Base-by-base conservation (phyloP, 2,113 vertebrate genomes). In the Bufo gargarizans region DNA sequence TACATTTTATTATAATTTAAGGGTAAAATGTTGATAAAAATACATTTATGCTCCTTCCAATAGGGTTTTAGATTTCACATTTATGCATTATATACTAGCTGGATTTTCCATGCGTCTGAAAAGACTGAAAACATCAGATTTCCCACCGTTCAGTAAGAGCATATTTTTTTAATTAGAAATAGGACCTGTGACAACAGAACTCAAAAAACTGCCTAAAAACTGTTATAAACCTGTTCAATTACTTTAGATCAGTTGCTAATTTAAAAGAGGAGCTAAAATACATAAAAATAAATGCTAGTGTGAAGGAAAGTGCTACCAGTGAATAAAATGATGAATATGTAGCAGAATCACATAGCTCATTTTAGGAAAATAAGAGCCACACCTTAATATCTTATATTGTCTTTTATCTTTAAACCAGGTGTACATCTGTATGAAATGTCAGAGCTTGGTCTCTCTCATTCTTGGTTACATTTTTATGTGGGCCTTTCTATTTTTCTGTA, bases 401-500 rank as follows among this genome's bases (percentile, higher is more conserved):
- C 17, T 16, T 10, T 33, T 5, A 13, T 65, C 19, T 6, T 20
- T 3, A 50, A 71, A 9, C 50, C 82, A 84, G 82, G 82, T 67
- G 49, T 69, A 71, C 19, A 84, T 33, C 17, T 55, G 20, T 69
- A 69, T 71, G 14, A 65, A 84, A 69, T 71, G 63, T 47, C 49
- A 17, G 14, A 53, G 49, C 82, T 71, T 50, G 33, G n/a, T 82
- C 59, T 81, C 19, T 76, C 45, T 53, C 50, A 22, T 83, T 88
- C 33, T 65, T 77, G 33, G 56, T 65, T 67, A 50, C 58, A 67
- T 79, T 49, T 77, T 77, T 45, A 12, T 67, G 61, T 19, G 22
- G 19, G 45, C n/a, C 86, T 81, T 87, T 87, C 14, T 14, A 17
- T 72, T 81, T 86, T 65, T 55, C 33, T 59, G 22, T 69, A 43